Evolutionary conservation across 1,140 invertebrate species (phyloP), one percentile per base, ranked within the genome.

Genomic region (Chrysopa pallens): DNA sequence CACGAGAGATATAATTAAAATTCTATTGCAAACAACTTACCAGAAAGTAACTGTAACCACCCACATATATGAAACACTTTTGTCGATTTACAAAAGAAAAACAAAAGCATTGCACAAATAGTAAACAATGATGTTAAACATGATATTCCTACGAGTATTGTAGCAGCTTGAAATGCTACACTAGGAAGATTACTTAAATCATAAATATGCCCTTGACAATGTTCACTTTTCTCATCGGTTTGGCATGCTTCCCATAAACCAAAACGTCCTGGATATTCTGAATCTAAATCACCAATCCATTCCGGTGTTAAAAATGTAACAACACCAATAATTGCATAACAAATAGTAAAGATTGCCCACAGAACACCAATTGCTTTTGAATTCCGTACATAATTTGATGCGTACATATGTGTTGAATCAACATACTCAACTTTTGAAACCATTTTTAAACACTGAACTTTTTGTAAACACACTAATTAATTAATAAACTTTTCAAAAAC

Each of bases 291-390:
- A 1, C 71, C 92, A 54, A 77, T 83, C 84, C 93, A 98, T 65
- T 97, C 91, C 6, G 92, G 91, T 42, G 93, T 93, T 12, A 95
- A 77, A 59, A 97, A 94, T 0, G 90, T 84, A 12, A 97, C 89
- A 43, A 92, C 78, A 42, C 81, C 80, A 53, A 97, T 93, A 52
- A 98, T 95, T 39, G 88, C 86, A 62, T 91, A 96, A 64, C 92
- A 96, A 54, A 95, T 85, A 41, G 87, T 85, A 60, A 97, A 95
- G 50, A 96, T 86, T 14, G 82, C 91, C 94, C 94, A 97, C 37
- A 96, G 68, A 12, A 97, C 89, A 35, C 88, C 91, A 42, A 97
- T 91, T 33, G 92, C 91, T 68, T 92, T 89, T 38, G 87, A 91
- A 72, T 96, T 95, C 53, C 91, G 73, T 36, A 92, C 82, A 63